phyloP scores from a whole-genome alignment of 2,888 invertebrate species.

The Agelastica alni region DNA sequence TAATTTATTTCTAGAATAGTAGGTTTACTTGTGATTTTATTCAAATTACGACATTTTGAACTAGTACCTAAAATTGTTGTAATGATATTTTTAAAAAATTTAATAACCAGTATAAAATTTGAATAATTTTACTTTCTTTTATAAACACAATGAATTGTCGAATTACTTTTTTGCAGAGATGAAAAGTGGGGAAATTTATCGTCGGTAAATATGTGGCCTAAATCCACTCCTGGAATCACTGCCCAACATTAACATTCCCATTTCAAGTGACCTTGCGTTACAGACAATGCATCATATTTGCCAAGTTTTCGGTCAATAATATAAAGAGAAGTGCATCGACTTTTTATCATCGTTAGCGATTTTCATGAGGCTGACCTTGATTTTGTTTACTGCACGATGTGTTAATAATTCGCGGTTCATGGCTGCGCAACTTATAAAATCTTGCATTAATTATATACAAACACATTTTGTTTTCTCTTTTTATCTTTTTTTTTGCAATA shows the following conservation, averaged over 20 bases:
- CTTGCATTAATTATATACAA: constrained; percentile 33
- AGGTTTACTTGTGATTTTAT: too few species aligned
- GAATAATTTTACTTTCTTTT: too few species aligned
- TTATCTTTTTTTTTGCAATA: constrained; percentile 22
- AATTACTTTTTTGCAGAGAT: too few species aligned
- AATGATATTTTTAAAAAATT: too few species aligned
- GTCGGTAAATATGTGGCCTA: too few species aligned
- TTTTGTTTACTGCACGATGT: constrained; percentile 47
- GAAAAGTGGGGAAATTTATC: too few species aligned
- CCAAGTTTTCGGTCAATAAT: constrained; percentile 50
- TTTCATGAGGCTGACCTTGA: constrained; percentile 48
- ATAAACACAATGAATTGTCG: too few species aligned
- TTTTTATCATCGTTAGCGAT: constrained; percentile 48
- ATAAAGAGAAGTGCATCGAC: constrained; percentile 50
- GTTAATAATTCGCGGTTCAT: constrained; percentile 46
- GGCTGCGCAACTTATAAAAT: constrained; percentile 37
- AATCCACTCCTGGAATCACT: constrained; percentile 46
- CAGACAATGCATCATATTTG: constrained; percentile 52
- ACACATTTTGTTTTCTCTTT: constrained; percentile 16
- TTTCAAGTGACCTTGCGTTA: constrained; percentile 47
- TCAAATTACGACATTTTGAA: too few species aligned
- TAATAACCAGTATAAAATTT: too few species aligned
- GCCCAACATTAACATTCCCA: constrained; percentile 47
- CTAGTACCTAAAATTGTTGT: too few species aligned
- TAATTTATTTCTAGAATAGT: too few species aligned